phyloP scores from a whole-genome alignment of 2,113 vertebrate genomes.

The Pogona vitticeps region DNA sequence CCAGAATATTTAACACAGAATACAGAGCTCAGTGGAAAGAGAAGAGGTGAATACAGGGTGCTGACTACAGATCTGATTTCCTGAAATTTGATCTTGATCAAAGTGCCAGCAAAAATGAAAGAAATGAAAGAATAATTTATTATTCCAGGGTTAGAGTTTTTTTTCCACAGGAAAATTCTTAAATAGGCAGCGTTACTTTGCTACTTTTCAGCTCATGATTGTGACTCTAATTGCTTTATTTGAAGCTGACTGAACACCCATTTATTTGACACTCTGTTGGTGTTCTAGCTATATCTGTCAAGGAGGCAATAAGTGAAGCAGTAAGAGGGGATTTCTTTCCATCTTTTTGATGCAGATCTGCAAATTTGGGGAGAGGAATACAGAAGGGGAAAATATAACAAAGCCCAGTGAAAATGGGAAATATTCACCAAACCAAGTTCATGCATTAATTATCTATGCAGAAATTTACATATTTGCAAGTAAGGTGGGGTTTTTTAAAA shows the following conservation, averaged over 20 bases:
- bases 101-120: neutral
- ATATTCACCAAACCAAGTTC: no score
- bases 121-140: neutral
- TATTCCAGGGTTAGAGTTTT: neutral
- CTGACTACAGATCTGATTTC: neutral
- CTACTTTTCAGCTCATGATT: constrained; percentile 15
- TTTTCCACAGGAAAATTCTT: neutral
- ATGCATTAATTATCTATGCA: no score
- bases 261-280: constrained; percentile 12
- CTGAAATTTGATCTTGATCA: neutral
- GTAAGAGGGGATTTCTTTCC: neutral
- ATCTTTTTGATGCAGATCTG: neutral
- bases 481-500: no score
- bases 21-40: no score
- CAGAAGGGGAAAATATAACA: neutral
- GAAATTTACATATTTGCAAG: no score
- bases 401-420: no score
- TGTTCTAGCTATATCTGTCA: constrained; percentile 9
- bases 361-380: neutral
- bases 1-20: neutral
- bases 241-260: constrained; percentile 26
- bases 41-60: neutral
- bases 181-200: neutral
- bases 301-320: neutral
- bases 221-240: constrained; percentile 18